Conservation (phyloP, 2,888 invertebrate genomes). For the Scaptomyza reducta region DNA sequence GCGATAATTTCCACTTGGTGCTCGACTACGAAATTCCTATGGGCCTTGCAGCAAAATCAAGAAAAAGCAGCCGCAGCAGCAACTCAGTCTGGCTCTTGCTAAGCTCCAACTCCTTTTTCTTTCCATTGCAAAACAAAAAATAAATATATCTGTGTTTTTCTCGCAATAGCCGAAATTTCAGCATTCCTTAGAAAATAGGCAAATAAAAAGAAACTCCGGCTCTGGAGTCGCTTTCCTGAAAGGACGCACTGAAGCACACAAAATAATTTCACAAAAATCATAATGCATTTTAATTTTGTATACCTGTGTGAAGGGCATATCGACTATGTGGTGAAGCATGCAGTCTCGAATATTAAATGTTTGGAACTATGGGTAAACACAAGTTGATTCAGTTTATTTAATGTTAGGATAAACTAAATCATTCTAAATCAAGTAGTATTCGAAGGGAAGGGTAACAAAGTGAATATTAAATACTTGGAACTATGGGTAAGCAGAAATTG, state of each 20-base stretch:
- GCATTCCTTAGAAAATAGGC: slow-evolving; percentile 31
- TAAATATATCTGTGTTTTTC: slow-evolving; percentile 28
- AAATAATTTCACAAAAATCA: slow-evolving; percentile 67
- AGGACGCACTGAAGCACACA: slow-evolving; percentile 73
- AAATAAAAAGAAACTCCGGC: slow-evolving; percentile 27
- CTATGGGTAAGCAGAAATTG: too few relatives aligned
- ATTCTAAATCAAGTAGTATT: too few relatives aligned
- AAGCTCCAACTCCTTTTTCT: slow-evolving; percentile 6
- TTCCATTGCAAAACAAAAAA: neutral
- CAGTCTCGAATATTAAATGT: too few relatives aligned
- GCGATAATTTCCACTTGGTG: slow-evolving; percentile 70
- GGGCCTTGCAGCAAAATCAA: slow-evolving; percentile 54
- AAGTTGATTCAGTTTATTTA: too few relatives aligned
- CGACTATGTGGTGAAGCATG: neutral
- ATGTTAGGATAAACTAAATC: too few relatives aligned
- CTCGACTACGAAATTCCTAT: slow-evolving; percentile 42
- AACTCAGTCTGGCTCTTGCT: slow-evolving; percentile 35
- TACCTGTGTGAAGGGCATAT: neutral
- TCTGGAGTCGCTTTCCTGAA: slow-evolving; percentile 51
- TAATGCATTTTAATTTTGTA: slow-evolving; percentile 53
- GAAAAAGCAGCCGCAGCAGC: slow-evolving; percentile 43
- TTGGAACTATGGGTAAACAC: too few relatives aligned
- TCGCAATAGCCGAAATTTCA: slow-evolving; percentile 23
- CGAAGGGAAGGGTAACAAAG: too few relatives aligned
- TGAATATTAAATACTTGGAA: too few relatives aligned